These are phyloP conservation scores for Gobio occitaniae DNA, from an alignment of 2,797 vertebrate genomes.

Conservation along the genomic window DNA sequence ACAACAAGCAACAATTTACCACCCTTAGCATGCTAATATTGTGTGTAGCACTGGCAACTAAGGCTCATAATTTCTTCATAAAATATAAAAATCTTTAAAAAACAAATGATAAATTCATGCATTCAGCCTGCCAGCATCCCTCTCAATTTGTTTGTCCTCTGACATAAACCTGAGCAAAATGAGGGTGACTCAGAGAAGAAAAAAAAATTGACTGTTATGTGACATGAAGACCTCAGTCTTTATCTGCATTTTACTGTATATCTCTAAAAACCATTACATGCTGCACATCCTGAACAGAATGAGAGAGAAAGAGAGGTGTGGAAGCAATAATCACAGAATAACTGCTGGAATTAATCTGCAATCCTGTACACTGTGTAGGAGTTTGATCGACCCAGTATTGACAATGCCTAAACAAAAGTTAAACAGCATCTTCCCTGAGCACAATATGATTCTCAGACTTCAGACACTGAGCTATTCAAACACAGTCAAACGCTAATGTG, in stretches of 20 bases:
- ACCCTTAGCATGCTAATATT: not conserved
- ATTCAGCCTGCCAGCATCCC: not conserved
- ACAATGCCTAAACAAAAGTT: conserved; percentile 2
- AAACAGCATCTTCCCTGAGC: not conserved
- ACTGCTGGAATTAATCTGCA: conserved; percentile 3
- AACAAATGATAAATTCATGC: not conserved
- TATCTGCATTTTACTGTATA: conserved; percentile 23
- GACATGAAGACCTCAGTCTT: not conserved
- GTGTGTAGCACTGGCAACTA: not conserved
- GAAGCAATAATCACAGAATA: not conserved
- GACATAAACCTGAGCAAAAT: conserved; percentile 4
- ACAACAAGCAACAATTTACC: not conserved
- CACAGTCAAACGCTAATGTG: not conserved
- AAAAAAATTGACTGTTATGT: not conserved
- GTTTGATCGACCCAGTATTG: not conserved
- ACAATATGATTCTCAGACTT: not conserved
- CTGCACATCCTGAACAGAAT: not conserved
- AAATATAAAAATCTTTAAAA: not conserved
- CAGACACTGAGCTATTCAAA: conserved; percentile 1
- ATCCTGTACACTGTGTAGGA: not conserved
- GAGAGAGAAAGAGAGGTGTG: not conserved
- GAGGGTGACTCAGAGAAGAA: conserved; percentile 1
- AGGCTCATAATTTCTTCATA: not conserved
- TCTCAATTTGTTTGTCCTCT: conserved; percentile 8
- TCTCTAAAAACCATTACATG: not conserved